Evolutionary conservation across 1,140 invertebrate species (phyloP), one percentile per base, ranked within the genome.

Genomic region (Helicoverpa zea): DNA sequence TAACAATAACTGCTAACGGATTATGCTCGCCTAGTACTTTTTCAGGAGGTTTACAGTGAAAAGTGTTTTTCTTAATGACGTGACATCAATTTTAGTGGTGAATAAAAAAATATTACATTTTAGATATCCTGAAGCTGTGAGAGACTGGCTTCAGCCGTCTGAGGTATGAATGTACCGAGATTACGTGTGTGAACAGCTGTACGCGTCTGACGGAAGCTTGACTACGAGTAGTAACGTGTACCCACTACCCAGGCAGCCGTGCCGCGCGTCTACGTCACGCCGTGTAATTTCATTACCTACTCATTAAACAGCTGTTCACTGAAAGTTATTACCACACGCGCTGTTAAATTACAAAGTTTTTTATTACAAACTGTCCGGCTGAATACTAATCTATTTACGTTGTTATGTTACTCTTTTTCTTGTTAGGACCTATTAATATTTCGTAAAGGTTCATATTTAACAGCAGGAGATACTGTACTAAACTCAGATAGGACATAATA

Each of bases 11-110:
- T 86, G 80, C 86, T 85, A 75, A 82, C 81, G 64, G 81, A 64
- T 89, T 76, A 90, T 91, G 90, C 77, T 87, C 85, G 89, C 90
- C 90, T 92, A 82, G 91, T 92, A 91, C 88, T 82, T 89, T 90
- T 91, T 92, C 89, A 92, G 88, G 80, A 85, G 68, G 29, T 73
- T 70, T 81, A 76, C 66, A 43, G 86, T 88, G 89, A 84, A 90
- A 91, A 90, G 75, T 79, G 82, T 66, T 89, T 91, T 92, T 87
- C 90, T 86, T 70, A 13, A 56, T 80, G 82, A 87, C 88, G 86
- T 89, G 9, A 9, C 16, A 29, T 23, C n/a, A 63, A 43, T 47
- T 77, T 30, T 35, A 81, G 58, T n/a, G 63, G 2, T 52, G 1
- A 72, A 23, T 49, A 68, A 14, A 14, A 23, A 23, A 23, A 23